Evolutionary conservation across 2,888 invertebrate species (phyloP).

Genomic region (Caenorhabditis doughertyi): DNA sequence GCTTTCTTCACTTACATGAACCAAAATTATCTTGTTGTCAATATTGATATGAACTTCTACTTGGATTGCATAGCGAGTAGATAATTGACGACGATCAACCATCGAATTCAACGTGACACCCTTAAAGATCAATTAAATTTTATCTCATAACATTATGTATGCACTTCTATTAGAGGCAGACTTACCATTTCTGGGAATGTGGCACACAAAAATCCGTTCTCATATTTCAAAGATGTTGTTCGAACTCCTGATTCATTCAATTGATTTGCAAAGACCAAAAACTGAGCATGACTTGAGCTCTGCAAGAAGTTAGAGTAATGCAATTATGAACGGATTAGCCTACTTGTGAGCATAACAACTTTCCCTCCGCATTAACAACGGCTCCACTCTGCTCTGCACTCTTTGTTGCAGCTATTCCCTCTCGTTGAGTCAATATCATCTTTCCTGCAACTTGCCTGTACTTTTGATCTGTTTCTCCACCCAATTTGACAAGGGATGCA

Average conservation of each 20-base stretch:
- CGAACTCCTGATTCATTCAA: slow-evolving; percentile 57
- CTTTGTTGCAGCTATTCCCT: slow-evolving; percentile 74
- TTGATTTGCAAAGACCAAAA: slow-evolving; percentile 55
- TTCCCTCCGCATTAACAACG: slow-evolving; percentile 72
- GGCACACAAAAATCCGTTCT: slow-evolving; percentile 74
- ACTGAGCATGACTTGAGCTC: slow-evolving; percentile 43
- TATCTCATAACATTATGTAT: neutral
- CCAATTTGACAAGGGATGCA: slow-evolving; percentile 73
- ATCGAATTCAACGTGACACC: slow-evolving; percentile 76
- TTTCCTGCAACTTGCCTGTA: slow-evolving; percentile 72
- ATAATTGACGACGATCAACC: slow-evolving; percentile 74
- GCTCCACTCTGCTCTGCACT: slow-evolving; percentile 68
- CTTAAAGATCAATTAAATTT: slow-evolving; percentile 28
- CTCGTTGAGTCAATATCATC: slow-evolving; percentile 77
- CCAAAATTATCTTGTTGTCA: slow-evolving; percentile 67
- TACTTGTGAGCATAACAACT: slow-evolving; percentile 61
- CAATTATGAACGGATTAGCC: too few species aligned
- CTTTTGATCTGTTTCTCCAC: slow-evolving; percentile 69
- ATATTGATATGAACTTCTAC: slow-evolving; percentile 73
- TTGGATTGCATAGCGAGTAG: slow-evolving; percentile 75
- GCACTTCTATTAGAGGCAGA: neutral
- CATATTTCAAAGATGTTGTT: slow-evolving; percentile 72
- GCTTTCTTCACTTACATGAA: slow-evolving; percentile 68
- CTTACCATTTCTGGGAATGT: slow-evolving; percentile 77
- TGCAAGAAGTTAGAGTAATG: too few species aligned